These are phyloP conservation scores for Ophiothrix spiculata DNA, from an alignment of 35 echinoderm and acorn worm genomes.

Conservation along the genomic window DNA sequence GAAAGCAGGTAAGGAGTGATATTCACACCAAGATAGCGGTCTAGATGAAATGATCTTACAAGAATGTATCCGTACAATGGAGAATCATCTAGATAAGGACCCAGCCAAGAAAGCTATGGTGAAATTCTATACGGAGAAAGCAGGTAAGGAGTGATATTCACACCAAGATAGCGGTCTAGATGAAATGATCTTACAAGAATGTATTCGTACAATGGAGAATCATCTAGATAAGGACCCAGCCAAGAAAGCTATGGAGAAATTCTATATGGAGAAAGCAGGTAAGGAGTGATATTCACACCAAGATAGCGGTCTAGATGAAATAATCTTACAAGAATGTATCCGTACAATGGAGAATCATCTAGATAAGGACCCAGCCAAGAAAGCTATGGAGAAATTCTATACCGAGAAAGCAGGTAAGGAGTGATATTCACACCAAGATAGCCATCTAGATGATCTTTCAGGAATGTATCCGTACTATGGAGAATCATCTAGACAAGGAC, in stretches of 20 bases:
- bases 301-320: conserved; percentile 67
- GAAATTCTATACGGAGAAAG: conserved; percentile 69
- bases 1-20: conserved; percentile 66
- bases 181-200: conserved; percentile 72
- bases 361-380: conserved; percentile 68
- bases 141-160: conserved; percentile 60
- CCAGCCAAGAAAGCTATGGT: conserved; percentile 76
- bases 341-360: conserved; percentile 43
- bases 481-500: conserved; percentile 55
- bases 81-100: conserved; percentile 62
- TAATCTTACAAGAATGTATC: too few relatives aligned
- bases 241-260: conserved; percentile 71
- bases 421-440: conserved; percentile 41
- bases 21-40: conserved; percentile 48
- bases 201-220: conserved; percentile 53
- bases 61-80: conserved; percentile 63
- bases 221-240: conserved; percentile 69
- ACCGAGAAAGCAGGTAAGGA: conserved; percentile 64
- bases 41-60: conserved; percentile 72
- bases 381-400: too few relatives aligned
- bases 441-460: conserved; percentile 62
- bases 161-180: conserved; percentile 63
- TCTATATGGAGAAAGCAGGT: conserved; percentile 84
- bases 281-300: conserved; percentile 6
- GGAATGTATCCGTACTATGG: conserved; percentile 59